Conservation (phyloP, 2,113 vertebrate genomes). For the Colius striatus region DNA sequence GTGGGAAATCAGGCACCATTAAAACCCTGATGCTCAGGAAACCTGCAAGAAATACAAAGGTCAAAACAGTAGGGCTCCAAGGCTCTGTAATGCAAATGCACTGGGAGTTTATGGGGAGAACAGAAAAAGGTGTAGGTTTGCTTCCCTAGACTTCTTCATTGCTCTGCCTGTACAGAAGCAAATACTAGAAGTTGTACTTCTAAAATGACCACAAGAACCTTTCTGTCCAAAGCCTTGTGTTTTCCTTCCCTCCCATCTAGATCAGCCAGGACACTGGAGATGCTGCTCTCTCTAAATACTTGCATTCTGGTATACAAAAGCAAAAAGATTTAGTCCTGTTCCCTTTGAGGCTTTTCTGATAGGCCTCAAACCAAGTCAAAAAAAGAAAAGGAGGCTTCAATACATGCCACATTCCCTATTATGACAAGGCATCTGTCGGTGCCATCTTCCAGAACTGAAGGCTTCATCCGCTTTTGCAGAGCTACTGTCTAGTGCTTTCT, state of each 20-base stretch:
- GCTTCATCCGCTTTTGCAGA: neutral
- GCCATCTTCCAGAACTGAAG: neutral
- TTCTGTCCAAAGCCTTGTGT: neutral
- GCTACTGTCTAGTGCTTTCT: neutral
- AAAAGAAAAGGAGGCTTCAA: neutral
- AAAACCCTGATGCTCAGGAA: constrained; percentile 20
- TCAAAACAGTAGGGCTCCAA: neutral
- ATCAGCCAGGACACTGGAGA: neutral
- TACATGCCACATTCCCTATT: neutral
- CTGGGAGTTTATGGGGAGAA: neutral
- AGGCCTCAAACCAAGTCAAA: neutral
- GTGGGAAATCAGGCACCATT: constrained; percentile 27
- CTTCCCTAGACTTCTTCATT: neutral
- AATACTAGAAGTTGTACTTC: neutral
- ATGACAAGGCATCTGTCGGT: neutral
- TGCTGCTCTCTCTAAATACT: neutral
- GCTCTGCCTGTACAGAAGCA: neutral
- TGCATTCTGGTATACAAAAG: neutral
- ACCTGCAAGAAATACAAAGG: constrained; percentile 11
- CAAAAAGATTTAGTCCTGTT: neutral
- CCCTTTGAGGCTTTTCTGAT: neutral
- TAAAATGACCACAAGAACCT: neutral
- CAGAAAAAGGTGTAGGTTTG: neutral
- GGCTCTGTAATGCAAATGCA: neutral
- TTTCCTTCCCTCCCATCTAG: neutral